Evolutionary conservation across 2,888 invertebrate genomes (phyloP), one percentile per base, ranked within the genome.

Genomic region (Anaspis maculata): DNA sequence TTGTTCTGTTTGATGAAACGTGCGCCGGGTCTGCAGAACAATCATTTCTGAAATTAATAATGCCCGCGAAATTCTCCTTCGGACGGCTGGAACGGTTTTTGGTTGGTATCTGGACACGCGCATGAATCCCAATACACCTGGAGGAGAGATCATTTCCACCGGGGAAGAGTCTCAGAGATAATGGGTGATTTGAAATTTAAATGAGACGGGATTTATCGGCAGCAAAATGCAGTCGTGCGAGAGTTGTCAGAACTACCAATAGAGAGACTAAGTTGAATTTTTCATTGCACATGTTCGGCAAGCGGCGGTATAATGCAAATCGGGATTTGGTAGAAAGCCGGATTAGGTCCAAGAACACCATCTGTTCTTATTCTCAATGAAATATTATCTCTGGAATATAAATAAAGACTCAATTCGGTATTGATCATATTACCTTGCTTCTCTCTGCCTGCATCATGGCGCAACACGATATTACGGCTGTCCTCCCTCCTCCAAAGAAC

Each of bases 401-500:
- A 36, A 42, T 27, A 42, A 37, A 42, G 27, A 34, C 22, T 34
- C 27, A 6, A 25, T 31, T 34, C 24, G 16, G 27, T 37, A 37
- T 32, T 15, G 35, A 37, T 34, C 19, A 38, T 6, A 24, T 25
- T 33, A 83, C 84, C 77, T 77, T 79, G 79, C 52, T 74, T 79
- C 53, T 84, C 84, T 51, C 77, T 71, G 23, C 77, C 75, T 21
- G 74, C 76, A 38, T 84, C 84, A 34, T 81, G 75, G 30, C 89
- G 71, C 42, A 88, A 71, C 39, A 84, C 74, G 42, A 90, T 85
- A 49, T 79, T 81, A 43, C 76, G 73, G 45, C 81, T 78, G 52
- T 82, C 80, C 59, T 90, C 88, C 31, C 89, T 71, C 39, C 79
- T 73, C 90, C 90, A 91, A 52, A 76, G 68, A 15, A 86, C 79